These are phyloP conservation scores for Eospalax fontanierii DNA, from an alignment of 2,797 vertebrate species.

Conservation along the genomic window DNA sequence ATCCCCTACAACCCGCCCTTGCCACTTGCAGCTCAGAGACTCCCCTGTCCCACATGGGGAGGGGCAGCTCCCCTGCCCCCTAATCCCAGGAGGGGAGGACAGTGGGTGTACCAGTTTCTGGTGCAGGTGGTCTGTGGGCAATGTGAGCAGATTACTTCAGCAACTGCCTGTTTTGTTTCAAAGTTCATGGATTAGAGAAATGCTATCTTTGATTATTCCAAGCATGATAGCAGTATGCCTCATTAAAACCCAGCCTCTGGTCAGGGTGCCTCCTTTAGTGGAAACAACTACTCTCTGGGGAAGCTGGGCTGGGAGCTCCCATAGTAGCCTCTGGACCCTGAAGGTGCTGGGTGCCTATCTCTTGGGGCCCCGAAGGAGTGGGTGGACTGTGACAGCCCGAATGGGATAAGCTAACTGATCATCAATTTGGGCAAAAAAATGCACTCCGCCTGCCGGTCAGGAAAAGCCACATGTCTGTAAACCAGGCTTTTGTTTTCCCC, in stretches of 20 bases:
- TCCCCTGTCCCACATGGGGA: background rate
- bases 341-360: rapidly evolving
- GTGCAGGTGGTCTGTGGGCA: background rate
- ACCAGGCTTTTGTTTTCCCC: slow-evolving; percentile 36
- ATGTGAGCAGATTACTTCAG: background rate
- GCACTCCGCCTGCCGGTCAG: background rate
- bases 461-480: slow-evolving; percentile 36
- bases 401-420: background rate
- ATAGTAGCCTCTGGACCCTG: background rate
- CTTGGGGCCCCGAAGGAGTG: no score
- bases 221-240: background rate
- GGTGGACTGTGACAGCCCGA: background rate
- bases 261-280: no score
- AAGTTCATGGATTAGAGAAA: background rate
- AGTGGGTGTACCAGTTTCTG: background rate
- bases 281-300: background rate
- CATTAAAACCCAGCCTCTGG: background rate
- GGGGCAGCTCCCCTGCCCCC: background rate
- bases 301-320: background rate
- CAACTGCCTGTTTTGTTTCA: background rate
- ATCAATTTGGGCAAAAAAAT: slow-evolving; percentile 29
- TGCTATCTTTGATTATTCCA: background rate
- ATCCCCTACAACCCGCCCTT: background rate
- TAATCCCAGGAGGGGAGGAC: background rate
- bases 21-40: background rate